phyloP scores from a whole-genome alignment of 2,888 invertebrate species.

The Cyaniris semiargus region DNA sequence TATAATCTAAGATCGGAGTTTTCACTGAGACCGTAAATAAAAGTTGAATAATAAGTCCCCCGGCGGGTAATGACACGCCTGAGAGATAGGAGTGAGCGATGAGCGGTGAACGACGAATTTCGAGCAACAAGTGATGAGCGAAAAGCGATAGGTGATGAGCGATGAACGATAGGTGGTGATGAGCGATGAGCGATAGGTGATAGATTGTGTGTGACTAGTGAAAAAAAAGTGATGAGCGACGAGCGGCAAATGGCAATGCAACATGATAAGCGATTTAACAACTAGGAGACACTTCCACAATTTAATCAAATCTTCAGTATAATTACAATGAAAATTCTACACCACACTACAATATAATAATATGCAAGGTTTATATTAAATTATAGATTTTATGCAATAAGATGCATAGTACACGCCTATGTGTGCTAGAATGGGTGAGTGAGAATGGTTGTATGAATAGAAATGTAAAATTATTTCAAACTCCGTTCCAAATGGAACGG shows the following conservation, averaged over 20 bases:
- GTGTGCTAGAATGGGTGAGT: neutral
- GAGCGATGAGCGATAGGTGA: neutral
- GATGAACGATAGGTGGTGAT: neutral
- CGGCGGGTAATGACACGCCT: neutral
- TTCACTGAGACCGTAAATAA: constrained; percentile 46
- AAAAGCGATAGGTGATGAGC: neutral
- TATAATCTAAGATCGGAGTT: constrained; percentile 43
- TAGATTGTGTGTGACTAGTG: too few relatives aligned
- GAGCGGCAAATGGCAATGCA: neutral
- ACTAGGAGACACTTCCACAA: neutral
- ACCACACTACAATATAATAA: neutral
- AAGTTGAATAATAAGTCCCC: constrained; percentile 59
- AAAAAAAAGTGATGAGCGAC: too few relatives aligned
- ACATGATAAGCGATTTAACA: neutral
- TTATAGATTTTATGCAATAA: constrained; percentile 26
- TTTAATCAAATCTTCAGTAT: neutral
- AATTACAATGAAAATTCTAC: neutral
- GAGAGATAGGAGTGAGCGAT: neutral
- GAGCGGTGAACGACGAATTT: neutral
- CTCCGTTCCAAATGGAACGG: too few relatives aligned
- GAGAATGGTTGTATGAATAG: constrained; percentile 34
- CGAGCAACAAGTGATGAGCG: constrained; percentile 14
- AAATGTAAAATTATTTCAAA: constrained; percentile 39
- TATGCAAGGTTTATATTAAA: neutral
- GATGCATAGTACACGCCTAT: neutral